Conservation (phyloP, 2,888 invertebrate species). For the Sipha maydis region DNA sequence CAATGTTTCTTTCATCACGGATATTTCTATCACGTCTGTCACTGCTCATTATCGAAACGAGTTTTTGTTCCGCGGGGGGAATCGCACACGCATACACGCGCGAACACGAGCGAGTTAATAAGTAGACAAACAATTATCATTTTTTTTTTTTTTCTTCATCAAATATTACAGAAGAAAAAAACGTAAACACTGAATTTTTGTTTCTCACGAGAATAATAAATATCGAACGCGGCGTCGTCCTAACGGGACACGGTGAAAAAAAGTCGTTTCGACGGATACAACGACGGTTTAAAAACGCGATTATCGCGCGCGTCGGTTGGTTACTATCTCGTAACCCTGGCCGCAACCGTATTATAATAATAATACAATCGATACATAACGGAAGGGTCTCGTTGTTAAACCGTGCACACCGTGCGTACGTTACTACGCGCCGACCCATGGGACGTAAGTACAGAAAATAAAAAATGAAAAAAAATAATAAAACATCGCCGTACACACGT, state of each 20-base stretch:
- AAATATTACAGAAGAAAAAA: neutral
- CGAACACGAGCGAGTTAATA: neutral
- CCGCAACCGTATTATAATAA: too few relatives aligned
- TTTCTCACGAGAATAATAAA: neutral
- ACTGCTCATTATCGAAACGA: constrained; percentile 46
- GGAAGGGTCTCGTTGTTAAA: too few relatives aligned
- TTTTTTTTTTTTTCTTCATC: neutral
- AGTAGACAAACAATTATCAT: neutral
- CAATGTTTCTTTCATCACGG: constrained; percentile 40
- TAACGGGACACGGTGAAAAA: neutral
- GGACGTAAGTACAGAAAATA: too few relatives aligned
- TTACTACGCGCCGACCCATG: too few relatives aligned
- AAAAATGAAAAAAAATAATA: too few relatives aligned
- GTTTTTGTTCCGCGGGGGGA: constrained; percentile 34
- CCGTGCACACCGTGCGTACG: too few relatives aligned
- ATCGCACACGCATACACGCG: neutral
- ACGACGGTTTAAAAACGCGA: too few relatives aligned
- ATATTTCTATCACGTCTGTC: constrained; percentile 49
- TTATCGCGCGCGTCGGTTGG: too few relatives aligned
- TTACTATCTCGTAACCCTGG: too few relatives aligned
- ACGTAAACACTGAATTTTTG: neutral
- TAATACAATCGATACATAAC: too few relatives aligned
- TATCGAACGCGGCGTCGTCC: neutral
- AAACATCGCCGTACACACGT: too few relatives aligned
- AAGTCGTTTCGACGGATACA: neutral